phyloP scores from a whole-genome alignment of 2,797 vertebrate genomes.

The Eutrigla gurnardus region DNA sequence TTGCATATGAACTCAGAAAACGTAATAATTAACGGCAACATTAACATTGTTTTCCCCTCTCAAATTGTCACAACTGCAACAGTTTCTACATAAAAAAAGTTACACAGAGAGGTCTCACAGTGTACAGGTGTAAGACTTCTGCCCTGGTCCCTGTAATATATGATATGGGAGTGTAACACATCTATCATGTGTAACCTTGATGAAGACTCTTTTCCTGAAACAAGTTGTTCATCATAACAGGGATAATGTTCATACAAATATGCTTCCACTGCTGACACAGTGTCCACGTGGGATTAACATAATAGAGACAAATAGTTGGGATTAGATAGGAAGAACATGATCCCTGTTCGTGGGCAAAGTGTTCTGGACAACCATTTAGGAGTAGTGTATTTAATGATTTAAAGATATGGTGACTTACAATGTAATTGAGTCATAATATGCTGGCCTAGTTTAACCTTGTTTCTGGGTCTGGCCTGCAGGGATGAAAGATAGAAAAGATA shows the following conservation, averaged over 20 bases:
- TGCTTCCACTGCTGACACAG: conserved; percentile 36
- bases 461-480: neutral
- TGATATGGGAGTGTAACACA: conserved; percentile 1
- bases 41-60: neutral
- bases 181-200: conserved; percentile 20
- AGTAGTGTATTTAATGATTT: conserved; percentile 28
- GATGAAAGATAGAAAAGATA: neutral
- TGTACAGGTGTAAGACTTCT: neutral
- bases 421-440: conserved; percentile 16
- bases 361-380: conserved; percentile 47
- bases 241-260: neutral
- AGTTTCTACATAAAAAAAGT: neutral
- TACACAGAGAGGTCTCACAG: neutral
- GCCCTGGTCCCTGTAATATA: neutral
- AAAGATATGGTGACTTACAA: conserved; percentile 21
- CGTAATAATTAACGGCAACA: no score
- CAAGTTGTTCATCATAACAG: conserved; percentile 37
- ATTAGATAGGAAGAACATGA: conserved; percentile 46
- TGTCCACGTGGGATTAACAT: conserved; percentile 27
- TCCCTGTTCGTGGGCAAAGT: conserved; percentile 29
- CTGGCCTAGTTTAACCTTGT: neutral
- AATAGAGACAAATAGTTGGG: conserved; percentile 20
- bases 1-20: neutral
- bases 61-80: neutral
- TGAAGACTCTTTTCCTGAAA: conserved; percentile 1